Evolutionary conservation across 2,113 vertebrate genomes (phyloP), one percentile per base, ranked within the genome.

Genomic region (Chloropsis hardwickii): DNA sequence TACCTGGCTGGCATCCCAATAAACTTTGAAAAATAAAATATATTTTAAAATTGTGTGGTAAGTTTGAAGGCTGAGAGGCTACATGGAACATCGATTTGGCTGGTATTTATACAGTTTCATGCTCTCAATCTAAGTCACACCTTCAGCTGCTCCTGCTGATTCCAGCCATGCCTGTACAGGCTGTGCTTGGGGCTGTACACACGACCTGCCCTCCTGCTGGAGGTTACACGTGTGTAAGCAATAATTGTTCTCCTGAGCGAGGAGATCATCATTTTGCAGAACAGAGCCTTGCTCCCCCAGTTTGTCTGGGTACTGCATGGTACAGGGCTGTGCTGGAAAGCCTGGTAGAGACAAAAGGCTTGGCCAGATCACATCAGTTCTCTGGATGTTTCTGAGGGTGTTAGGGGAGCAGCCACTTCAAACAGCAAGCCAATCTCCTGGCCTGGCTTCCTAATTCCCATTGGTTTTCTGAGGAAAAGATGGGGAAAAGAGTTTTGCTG

Each of bases 41-140:
- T 28, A 45, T 9, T 9, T 3, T 28, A 33, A 47, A 56, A 40
- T 2, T 9, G 1, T n/a, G 0, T 22, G 50, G 14, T 70, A 35
- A 83, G 29, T 58, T 39, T 51, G 33, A 33, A 62, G 61, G 21
- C 33, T 45, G 24, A 39, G 27, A 77, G 24, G 21, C 11, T 54
- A 21, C 1, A 1, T 2, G 1, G 53, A 29, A 23, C 27, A 17
- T 47, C 2, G 3, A 14, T 39, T 2, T 6, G 21, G 19, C 23
- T 94, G 62, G 54, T 61, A 22, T 47, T 82, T 31, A 7, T 29
- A 10, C 1, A 37, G 50, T 72, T 83, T 86, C 21, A 50, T 1
- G 2, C 6, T 86, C 44, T 67, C 53, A 51, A 2, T 64, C 27
- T 23, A 28, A 70, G 44, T 51, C 47, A 39, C 20, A 33, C 9